These are phyloP conservation scores for Agrypnia vestita DNA, from an alignment of 1,140 invertebrate species.

Conservation along the genomic window DNA sequence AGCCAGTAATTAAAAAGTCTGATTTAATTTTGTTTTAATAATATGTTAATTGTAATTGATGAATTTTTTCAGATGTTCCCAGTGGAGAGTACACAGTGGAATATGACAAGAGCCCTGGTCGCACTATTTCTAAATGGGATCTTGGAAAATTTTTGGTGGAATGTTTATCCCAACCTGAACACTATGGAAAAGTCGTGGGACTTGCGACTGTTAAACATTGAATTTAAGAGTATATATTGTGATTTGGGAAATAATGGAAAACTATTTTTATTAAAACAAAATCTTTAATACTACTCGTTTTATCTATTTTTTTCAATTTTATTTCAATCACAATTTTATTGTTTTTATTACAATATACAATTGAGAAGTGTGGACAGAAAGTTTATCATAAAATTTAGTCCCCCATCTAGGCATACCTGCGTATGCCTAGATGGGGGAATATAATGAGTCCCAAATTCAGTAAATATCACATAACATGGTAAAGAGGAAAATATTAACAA, in stretches of 20 bases:
- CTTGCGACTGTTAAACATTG: conserved; percentile 71
- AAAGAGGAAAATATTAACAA: too few relatives aligned
- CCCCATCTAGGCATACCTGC: too few relatives aligned
- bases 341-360: conserved; percentile 17
- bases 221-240: too few relatives aligned
- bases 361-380: too few relatives aligned
- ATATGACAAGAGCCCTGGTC: conserved; percentile 77
- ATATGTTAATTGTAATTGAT: conserved; percentile 62
- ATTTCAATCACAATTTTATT: conserved; percentile 13
- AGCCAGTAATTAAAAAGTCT: too few relatives aligned
- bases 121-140: conserved; percentile 82
- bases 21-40: not conserved
- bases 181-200: conserved; percentile 80
- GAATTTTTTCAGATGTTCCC: conserved; percentile 73
- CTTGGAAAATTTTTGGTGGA: conserved; percentile 85
- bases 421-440: too few relatives aligned
- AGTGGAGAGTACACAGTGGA: conserved; percentile 73
- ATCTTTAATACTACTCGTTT: too few relatives aligned
- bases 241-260: too few relatives aligned
- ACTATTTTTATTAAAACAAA: too few relatives aligned
- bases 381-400: too few relatives aligned
- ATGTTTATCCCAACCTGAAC: conserved; percentile 77
- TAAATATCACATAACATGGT: too few relatives aligned
- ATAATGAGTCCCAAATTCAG: too few relatives aligned
- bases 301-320: not conserved